phyloP scores from a whole-genome alignment of 2,888 invertebrate species.

The Pollenia labialis region DNA sequence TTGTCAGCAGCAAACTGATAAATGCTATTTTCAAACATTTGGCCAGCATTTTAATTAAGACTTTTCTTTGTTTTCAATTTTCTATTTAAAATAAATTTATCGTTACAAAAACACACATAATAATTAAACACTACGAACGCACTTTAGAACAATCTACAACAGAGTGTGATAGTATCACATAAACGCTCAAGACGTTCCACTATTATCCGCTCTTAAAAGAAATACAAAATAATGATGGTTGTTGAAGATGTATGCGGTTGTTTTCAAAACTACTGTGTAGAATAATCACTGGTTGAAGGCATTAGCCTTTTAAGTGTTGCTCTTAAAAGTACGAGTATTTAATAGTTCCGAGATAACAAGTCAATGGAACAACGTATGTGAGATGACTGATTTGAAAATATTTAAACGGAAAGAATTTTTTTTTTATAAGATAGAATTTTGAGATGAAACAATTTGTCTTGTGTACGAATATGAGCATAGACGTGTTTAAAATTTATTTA shows the following conservation, averaged over 20 bases:
- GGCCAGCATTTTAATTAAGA: constrained; percentile 68
- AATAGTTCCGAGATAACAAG: constrained; percentile 50
- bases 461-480: constrained; percentile 12
- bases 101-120: not conserved
- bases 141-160: constrained; percentile 26
- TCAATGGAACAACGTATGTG: constrained; percentile 61
- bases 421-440: constrained; percentile 52
- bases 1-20: constrained; percentile 77
- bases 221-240: constrained; percentile 7
- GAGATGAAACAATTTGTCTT: constrained; percentile 55
- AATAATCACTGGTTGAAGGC: constrained; percentile 60
- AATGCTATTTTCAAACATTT: constrained; percentile 63
- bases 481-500: not conserved
- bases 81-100: constrained; percentile 27
- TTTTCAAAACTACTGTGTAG: constrained; percentile 15
- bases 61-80: constrained; percentile 32
- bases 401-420: constrained; percentile 40
- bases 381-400: constrained; percentile 69
- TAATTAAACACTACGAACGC: constrained; percentile 30
- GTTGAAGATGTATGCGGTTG: constrained; percentile 5
- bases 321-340: constrained; percentile 45
- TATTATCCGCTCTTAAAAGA: constrained; percentile 28
- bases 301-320: constrained; percentile 63
- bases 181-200: not conserved
- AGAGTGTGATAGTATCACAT: constrained; percentile 15